These are phyloP conservation scores for Glyptemys insculpta DNA, from an alignment of 2,797 vertebrate species.

Conservation along the genomic window DNA sequence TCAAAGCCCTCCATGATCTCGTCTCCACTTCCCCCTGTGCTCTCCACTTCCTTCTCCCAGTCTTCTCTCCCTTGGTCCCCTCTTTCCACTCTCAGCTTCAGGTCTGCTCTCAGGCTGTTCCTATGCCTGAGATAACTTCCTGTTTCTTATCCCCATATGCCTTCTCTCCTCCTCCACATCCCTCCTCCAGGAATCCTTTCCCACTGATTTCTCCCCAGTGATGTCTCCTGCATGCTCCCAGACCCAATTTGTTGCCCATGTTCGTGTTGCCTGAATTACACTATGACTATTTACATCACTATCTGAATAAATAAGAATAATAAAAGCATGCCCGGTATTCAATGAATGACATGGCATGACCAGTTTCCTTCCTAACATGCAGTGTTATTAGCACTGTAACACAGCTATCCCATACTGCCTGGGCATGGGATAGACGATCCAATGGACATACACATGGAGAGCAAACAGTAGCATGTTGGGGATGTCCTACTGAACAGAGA, in stretches of 20 bases:
- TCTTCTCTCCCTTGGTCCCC: background rate
- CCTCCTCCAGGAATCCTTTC: background rate
- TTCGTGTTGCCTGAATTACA: background rate
- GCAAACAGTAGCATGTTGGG: rapidly evolving
- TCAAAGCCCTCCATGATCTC: background rate
- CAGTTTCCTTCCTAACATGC: rapidly evolving
- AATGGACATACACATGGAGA: background rate
- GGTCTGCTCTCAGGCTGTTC: background rate
- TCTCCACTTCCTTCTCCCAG: background rate
- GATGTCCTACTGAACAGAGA: background rate
- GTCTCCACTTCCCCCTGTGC: background rate
- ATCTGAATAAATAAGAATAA: background rate
- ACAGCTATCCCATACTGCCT: background rate
- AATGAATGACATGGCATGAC: background rate
- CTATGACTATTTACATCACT: background rate
- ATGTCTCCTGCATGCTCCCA: background rate
- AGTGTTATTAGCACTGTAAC: background rate
- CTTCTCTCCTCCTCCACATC: background rate
- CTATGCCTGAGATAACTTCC: background rate
- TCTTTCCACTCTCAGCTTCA: background rate
- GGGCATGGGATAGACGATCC: background rate
- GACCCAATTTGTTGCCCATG: background rate
- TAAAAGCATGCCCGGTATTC: rapidly evolving
- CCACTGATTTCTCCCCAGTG: background rate
- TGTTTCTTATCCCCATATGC: background rate